Conservation (phyloP, 1,140 invertebrate species). For the Drosophila burlai region DNA sequence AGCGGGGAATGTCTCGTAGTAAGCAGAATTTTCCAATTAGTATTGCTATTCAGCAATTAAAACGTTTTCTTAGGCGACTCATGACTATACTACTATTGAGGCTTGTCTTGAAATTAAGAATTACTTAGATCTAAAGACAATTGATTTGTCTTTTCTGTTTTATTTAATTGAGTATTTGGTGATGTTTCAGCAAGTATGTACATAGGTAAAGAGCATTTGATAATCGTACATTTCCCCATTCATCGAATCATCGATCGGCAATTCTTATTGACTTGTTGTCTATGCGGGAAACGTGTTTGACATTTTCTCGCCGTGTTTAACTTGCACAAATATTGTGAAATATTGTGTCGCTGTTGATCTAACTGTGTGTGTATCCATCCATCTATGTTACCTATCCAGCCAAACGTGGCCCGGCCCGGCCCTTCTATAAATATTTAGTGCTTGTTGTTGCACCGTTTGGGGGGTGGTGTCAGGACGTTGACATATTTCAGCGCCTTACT, state of each 20-base stretch:
- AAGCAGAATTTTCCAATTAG: slow-evolving; percentile 11
- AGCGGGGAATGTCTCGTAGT: neutral
- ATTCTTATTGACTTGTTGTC: slow-evolving; percentile 70
- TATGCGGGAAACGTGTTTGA: slow-evolving; percentile 74
- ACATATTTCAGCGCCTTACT: slow-evolving; percentile 61
- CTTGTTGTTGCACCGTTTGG: slow-evolving; percentile 18
- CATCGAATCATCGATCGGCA: slow-evolving; percentile 23
- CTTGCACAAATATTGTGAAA: slow-evolving; percentile 56
- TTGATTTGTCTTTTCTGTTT: no score
- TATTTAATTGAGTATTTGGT: neutral
- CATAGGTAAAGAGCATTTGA: slow-evolving; percentile 29
- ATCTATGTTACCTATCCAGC: slow-evolving; percentile 9
- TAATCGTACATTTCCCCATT: slow-evolving; percentile 15
- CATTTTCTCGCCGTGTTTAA: slow-evolving; percentile 70
- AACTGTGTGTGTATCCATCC: slow-evolving; percentile 26
- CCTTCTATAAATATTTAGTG: slow-evolving; percentile 51
- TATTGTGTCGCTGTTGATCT: slow-evolving; percentile 26
- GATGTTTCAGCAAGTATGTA: neutral
- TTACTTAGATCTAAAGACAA: neutral
- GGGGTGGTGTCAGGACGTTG: slow-evolving; percentile 54
- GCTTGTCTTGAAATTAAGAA: neutral
- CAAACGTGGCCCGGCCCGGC: slow-evolving; percentile 5
- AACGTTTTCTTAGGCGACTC: neutral
- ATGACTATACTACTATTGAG: neutral
- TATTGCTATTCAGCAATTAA: neutral